phyloP scores from a whole-genome alignment of 1,140 invertebrate species.

The Cardiocondyla obscurior region DNA sequence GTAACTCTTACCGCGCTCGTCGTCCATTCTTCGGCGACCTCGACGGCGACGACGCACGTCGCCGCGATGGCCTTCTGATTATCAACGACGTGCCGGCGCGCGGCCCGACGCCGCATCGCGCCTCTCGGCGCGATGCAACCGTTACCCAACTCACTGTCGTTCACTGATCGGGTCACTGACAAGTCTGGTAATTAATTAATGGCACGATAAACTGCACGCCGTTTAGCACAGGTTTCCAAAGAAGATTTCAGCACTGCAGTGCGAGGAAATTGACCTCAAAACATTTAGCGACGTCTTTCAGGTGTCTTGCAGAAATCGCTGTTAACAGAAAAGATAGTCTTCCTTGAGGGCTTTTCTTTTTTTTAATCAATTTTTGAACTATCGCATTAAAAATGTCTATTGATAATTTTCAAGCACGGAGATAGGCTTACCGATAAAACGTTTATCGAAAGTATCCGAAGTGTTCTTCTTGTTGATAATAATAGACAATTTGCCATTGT shows the following conservation, averaged over 20 bases:
- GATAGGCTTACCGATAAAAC: not conserved
- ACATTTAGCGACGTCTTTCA: too few species aligned
- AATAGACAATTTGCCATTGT: not conserved
- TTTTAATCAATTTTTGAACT: too few species aligned
- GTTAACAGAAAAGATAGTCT: too few species aligned
- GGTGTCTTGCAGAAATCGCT: too few species aligned
- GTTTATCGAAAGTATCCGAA: not conserved
- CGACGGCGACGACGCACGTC: not conserved
- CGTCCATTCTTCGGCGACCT: conserved; percentile 29
- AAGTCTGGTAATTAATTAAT: not conserved
- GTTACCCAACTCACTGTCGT: not conserved
- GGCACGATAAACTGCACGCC: not conserved
- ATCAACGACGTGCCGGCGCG: not conserved
- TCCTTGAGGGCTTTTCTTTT: too few species aligned
- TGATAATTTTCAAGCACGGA: not conserved
- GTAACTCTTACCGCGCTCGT: conserved; percentile 16
- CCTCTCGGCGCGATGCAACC: not conserved
- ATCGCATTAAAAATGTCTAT: not conserved
- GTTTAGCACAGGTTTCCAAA: too few species aligned
- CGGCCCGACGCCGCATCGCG: conserved; percentile 37
- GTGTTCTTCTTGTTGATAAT: not conserved
- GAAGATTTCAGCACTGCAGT: too few species aligned
- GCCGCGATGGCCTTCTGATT: not conserved
- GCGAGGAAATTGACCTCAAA: too few species aligned
- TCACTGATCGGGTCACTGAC: not conserved